Evolutionary conservation across 2,113 vertebrate species (phyloP).

Genomic region (Columba livia): DNA sequence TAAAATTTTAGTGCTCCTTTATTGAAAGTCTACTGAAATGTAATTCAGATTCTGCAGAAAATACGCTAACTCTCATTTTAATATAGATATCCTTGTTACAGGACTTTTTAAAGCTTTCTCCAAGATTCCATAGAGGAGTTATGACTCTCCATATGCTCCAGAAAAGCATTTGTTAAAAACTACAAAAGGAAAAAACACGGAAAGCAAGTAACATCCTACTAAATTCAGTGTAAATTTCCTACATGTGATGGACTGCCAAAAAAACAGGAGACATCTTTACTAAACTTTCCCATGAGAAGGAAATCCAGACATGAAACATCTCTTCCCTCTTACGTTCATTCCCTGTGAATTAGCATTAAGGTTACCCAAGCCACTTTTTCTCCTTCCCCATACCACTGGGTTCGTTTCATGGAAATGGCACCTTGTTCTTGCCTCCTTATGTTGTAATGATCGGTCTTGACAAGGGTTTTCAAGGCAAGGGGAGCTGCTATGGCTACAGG

Average conservation of each 20-base stretch:
- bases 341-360: background rate
- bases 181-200: background rate
- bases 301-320: background rate
- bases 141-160: background rate
- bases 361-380: background rate
- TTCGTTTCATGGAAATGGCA: background rate
- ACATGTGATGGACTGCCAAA: background rate
- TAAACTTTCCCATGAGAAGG: background rate
- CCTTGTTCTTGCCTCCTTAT: conserved; percentile 33
- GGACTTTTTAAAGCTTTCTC: background rate
- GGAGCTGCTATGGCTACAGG: conserved; percentile 55
- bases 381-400: background rate
- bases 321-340: background rate
- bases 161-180: background rate
- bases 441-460: conserved; percentile 57
- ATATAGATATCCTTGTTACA: background rate
- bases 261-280: background rate
- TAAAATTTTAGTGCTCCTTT: background rate
- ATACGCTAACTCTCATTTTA: background rate
- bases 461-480: conserved; percentile 59
- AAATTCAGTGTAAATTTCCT: background rate
- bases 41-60: background rate
- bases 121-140: background rate
- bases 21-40: background rate
- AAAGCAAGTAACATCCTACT: background rate